Evolutionary conservation across 2,888 invertebrate genomes (phyloP).

Genomic region (Epinotia nisella): DNA sequence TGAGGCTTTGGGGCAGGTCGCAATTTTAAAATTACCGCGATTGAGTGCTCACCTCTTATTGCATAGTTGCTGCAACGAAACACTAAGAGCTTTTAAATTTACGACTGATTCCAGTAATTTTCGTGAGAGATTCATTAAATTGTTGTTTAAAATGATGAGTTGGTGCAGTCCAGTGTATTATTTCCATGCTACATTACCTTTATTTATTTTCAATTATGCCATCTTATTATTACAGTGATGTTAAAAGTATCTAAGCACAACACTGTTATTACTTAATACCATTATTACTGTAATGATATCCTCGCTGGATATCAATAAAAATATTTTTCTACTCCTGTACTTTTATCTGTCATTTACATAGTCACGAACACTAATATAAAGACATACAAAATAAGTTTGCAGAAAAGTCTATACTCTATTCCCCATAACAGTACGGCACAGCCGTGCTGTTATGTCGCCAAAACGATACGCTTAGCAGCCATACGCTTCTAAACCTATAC

Average conservation of each 20-base stretch:
- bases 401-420: too few species aligned
- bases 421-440: too few species aligned
- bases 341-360: too few species aligned
- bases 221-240: slow-evolving; percentile 13
- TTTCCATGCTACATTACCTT: slow-evolving; percentile 43
- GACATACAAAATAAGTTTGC: too few species aligned
- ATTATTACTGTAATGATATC: background rate
- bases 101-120: slow-evolving; percentile 62
- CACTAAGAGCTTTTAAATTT: slow-evolving; percentile 67
- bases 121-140: slow-evolving; percentile 60
- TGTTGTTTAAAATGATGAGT: slow-evolving; percentile 70
- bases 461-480: too few species aligned
- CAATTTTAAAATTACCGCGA: slow-evolving; percentile 80
- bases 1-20: slow-evolving; percentile 75
- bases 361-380: too few species aligned
- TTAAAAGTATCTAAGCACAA: background rate
- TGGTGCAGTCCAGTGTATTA: slow-evolving; percentile 42
- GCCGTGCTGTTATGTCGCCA: too few species aligned
- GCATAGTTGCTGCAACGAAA: slow-evolving; percentile 58
- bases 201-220: slow-evolving; percentile 33
- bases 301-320: background rate
- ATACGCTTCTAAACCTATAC: too few species aligned
- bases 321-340: too few species aligned
- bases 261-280: background rate
- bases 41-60: slow-evolving; percentile 74